Percentiles rank a stretch among this genome's conserved stretches.
Conservation (phyloP, 2,888 invertebrate genomes). For the Eremobia ochroleuca region DNA sequence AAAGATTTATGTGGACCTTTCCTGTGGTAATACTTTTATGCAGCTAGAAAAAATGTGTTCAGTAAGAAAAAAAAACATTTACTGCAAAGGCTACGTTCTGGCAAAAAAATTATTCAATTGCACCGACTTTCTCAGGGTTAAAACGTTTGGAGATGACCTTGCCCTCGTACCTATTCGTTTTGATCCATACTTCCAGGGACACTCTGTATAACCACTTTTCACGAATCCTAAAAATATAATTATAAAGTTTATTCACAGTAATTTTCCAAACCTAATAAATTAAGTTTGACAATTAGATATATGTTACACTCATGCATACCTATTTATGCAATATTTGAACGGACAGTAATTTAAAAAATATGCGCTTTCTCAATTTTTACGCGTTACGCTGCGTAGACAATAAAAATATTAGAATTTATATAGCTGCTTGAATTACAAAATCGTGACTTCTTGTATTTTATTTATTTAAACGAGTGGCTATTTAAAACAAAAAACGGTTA, state of each 20-base stretch:
- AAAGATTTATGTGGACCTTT: too few species aligned
- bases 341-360: conserved; percentile 59
- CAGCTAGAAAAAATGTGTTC: too few species aligned
- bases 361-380: conserved; percentile 58
- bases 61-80: too few species aligned
- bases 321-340: conserved; percentile 39
- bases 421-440: conserved; percentile 32
- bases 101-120: too few species aligned
- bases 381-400: conserved; percentile 47
- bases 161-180: too few species aligned
- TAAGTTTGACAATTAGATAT: neutral
- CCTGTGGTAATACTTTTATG: too few species aligned
- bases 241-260: neutral
- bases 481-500: neutral
- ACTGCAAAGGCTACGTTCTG: too few species aligned
- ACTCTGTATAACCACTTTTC: too few species aligned
- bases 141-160: too few species aligned
- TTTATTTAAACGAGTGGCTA: neutral
- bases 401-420: conserved; percentile 23
- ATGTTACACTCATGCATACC: too few species aligned
- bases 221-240: neutral
- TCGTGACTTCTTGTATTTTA: neutral
- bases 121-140: too few species aligned
- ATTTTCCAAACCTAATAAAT: conserved; percentile 1
- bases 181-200: too few species aligned